Base-by-base conservation (phyloP, 1,140 invertebrate genomes). In the Lepidurus arcticus region DNA sequence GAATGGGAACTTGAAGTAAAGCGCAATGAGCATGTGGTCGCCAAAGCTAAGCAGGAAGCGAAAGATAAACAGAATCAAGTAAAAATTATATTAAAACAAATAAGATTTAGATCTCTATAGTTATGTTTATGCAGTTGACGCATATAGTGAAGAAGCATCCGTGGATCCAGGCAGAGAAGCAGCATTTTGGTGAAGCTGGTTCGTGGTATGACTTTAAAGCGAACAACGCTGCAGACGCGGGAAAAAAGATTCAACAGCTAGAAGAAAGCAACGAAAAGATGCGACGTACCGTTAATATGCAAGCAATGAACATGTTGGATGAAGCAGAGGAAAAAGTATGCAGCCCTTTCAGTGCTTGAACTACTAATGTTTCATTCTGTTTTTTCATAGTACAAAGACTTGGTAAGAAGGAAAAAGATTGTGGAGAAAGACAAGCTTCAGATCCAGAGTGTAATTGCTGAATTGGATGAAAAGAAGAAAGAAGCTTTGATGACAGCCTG, bases 381-480 rank as follows among this genome's bases (percentile, higher is more conserved):
- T 79, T 81, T 80, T 75, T 73, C 76, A 78, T 83, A 92, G 85
- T 96, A 92, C 84, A 89, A 91, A 81, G 92, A 94, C 81, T 87
- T 95, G 73, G 86, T 93, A 83, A 89, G 90, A 26, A 96, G 94
- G 81, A 92, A 94, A 75, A 83, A 85, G 77, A 95, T 94, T 79
- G 93, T 98, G n/a, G 90, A 95, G 82, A 88, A 90, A 80, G 96
- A 98, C 84, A 93, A 94, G 82, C 87, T 88, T 13, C 94, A 93
- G 83, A 91, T 98, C 78, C 87, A 91, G 47, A 88, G 90, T 76
- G 92, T 95, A 13, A 97, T 98, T 81, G 87, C 89, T 45, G 92
- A 96, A 82, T 87, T 98, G 81, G 96, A 98, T 84, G 90, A 92
- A 81, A 94, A 96, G 86, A 98, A 98, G 84, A 91, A 92, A 80